These are phyloP conservation scores for Noctua comes DNA, from an alignment of 2,888 invertebrate genomes.

Conservation along the genomic window DNA sequence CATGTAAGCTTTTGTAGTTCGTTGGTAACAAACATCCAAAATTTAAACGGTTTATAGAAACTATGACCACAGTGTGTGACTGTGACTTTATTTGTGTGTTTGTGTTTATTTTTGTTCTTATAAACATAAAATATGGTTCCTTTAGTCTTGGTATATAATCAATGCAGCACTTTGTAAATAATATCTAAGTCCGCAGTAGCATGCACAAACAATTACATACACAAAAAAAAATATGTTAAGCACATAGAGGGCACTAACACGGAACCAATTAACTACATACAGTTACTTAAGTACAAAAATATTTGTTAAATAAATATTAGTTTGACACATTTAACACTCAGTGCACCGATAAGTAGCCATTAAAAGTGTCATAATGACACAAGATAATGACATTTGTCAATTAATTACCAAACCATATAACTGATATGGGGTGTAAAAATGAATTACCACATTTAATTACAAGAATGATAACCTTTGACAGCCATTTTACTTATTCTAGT, in stretches of 20 bases:
- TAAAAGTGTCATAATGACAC: slow-evolving; percentile 39
- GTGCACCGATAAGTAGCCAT: slow-evolving; percentile 45
- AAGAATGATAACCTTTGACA: slow-evolving; percentile 43
- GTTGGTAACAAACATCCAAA: not conserved
- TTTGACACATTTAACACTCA: slow-evolving; percentile 34
- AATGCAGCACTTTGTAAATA: not conserved
- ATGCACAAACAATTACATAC: not conserved
- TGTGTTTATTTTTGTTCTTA: not conserved
- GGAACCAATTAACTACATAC: slow-evolving; percentile 40
- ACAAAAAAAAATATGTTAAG: slow-evolving; percentile 17
- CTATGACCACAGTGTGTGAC: not conserved
- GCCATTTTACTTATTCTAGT: not conserved
- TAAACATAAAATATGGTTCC: not conserved
- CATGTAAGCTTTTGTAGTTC: not conserved
- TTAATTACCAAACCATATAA: slow-evolving; percentile 52
- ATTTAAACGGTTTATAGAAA: not conserved
- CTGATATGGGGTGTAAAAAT: slow-evolving; percentile 43
- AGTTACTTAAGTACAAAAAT: slow-evolving; percentile 28
- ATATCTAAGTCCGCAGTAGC: not conserved
- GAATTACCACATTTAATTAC: slow-evolving; percentile 37
- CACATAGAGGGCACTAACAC: slow-evolving; percentile 17
- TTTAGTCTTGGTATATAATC: not conserved
- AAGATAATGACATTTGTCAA: slow-evolving; percentile 41
- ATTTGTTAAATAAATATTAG: slow-evolving; percentile 48
- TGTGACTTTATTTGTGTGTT: not conserved